Percentiles rank a stretch among this genome's conserved stretches.
Evolutionary conservation across 2,888 invertebrate genomes (phyloP).

Genomic region (Rhaphigaster nebulosa): DNA sequence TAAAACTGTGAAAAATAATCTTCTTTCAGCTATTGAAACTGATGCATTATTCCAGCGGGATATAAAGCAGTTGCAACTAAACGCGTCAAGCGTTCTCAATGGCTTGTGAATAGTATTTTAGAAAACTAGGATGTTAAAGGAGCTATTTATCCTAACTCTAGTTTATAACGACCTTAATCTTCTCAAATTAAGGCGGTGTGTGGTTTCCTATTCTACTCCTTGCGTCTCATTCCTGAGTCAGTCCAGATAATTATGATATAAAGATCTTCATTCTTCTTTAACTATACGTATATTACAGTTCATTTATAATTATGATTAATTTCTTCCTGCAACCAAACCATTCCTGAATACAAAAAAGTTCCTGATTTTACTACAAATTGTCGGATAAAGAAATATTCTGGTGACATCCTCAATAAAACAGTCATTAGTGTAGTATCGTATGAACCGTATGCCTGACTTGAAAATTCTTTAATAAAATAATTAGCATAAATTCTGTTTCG

Average conservation of each 20-base stretch:
- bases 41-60: background rate
- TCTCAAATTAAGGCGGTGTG: background rate
- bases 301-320: background rate
- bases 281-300: background rate
- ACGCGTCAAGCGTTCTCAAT: background rate
- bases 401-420: too few species aligned
- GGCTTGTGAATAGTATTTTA: background rate
- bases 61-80: background rate
- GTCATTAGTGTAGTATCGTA: too few species aligned
- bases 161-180: slow-evolving; percentile 24
- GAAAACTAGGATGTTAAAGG: background rate
- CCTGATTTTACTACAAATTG: background rate
- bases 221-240: background rate
- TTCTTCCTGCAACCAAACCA: background rate
- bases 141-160: background rate
- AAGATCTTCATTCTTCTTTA: slow-evolving; percentile 7
- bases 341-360: background rate
- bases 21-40: background rate
- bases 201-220: background rate
- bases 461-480: too few species aligned
- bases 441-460: too few species aligned
- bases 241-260: background rate
- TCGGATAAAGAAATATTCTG: too few species aligned
- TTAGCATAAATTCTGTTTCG: too few species aligned
- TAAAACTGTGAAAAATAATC: too few species aligned